These are phyloP conservation scores for Darevskia nairensis DNA, from an alignment of 2,797 vertebrate species.

Conservation along the genomic window DNA sequence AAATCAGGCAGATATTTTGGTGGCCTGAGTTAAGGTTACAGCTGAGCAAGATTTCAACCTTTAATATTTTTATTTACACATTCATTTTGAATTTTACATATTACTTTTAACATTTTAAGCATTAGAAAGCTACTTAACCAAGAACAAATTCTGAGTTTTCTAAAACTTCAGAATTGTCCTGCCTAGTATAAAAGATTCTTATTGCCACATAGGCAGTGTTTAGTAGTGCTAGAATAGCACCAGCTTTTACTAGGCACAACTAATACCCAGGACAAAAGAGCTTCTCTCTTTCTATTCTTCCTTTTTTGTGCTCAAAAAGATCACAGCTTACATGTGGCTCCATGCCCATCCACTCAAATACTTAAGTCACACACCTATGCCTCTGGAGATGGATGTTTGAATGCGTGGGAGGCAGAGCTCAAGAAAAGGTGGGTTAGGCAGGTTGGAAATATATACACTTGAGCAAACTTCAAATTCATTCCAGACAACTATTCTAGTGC, in stretches of 20 bases:
- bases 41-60: neutral
- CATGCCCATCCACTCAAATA: constrained; percentile 62
- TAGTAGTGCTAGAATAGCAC: constrained; percentile 17
- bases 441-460: constrained; percentile 48
- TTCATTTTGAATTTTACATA: neutral
- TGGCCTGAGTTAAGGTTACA: neutral
- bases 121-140: neutral
- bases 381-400: constrained; percentile 72
- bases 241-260: constrained; percentile 31
- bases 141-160: neutral
- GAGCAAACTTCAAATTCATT: constrained; percentile 58
- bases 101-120: neutral
- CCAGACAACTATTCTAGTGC: constrained; percentile 1
- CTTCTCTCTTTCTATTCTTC: neutral
- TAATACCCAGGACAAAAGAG: constrained; percentile 56
- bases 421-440: constrained; percentile 59
- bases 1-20: neutral
- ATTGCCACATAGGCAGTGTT: constrained; percentile 5
- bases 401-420: constrained; percentile 63
- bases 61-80: neutral
- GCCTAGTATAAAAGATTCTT: neutral
- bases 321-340: constrained; percentile 44
- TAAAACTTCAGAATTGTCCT: constrained; percentile 16
- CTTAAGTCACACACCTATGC: constrained; percentile 70
- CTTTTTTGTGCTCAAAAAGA: constrained; percentile 50